Evolutionary conservation across 1,140 invertebrate genomes (phyloP).

Genomic region (Drosophila paulistorum): DNA sequence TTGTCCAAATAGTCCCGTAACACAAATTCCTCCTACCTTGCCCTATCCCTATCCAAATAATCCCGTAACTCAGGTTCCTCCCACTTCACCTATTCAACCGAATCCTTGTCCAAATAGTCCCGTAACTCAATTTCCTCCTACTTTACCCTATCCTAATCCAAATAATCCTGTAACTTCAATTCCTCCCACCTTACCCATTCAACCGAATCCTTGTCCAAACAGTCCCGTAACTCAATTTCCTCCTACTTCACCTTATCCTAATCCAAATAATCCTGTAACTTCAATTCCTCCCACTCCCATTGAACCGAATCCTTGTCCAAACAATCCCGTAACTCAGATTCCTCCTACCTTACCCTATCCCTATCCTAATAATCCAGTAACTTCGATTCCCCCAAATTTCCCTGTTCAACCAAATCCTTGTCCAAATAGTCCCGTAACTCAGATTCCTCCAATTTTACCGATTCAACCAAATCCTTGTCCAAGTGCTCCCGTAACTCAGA

Average conservation of each 20-base stretch:
- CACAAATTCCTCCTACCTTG: too few relatives aligned
- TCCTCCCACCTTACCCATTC: not conserved
- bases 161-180: conserved; percentile 8
- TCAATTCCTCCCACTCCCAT: not conserved
- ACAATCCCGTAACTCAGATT: not conserved
- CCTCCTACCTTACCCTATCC: not conserved
- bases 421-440: conserved; percentile 3
- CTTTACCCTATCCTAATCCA: not conserved
- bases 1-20: conserved; percentile 21
- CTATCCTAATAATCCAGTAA: not conserved
- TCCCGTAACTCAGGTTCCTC: not conserved
- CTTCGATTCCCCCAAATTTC: not conserved
- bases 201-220: conserved; percentile 10
- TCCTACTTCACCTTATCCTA: not conserved
- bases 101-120: conserved; percentile 6
- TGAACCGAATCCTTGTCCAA: conserved; percentile 5
- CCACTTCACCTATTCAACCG: not conserved
- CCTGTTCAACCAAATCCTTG: conserved; percentile 1
- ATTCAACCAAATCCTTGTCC: not conserved
- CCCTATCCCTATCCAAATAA: too few relatives aligned
- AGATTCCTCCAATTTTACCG: not conserved
- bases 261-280: not conserved
- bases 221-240: conserved; percentile 2
- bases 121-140: not conserved
- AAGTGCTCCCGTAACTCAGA: not conserved